Evolutionary conservation across 2,888 invertebrate genomes (phyloP).

Genomic region (Oxyscelio sp.): DNA sequence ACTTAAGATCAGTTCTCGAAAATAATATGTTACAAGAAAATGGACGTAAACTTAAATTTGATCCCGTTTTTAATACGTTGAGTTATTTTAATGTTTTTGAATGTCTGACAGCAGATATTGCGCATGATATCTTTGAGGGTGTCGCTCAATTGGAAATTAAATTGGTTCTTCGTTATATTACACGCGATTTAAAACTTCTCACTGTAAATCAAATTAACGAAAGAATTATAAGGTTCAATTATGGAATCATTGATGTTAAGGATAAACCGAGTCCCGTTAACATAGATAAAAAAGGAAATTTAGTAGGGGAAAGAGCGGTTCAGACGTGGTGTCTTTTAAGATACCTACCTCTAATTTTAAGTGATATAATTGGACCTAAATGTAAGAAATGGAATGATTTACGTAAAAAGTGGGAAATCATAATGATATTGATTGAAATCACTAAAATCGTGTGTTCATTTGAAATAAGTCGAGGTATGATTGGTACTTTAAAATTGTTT

Average conservation of each 20-base stretch:
- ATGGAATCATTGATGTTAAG: slow-evolving; percentile 50
- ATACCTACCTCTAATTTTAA: slow-evolving; percentile 51
- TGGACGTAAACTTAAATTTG: too few species aligned
- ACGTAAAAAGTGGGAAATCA: slow-evolving; percentile 41
- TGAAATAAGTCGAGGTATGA: too few species aligned
- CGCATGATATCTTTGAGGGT: slow-evolving; percentile 60
- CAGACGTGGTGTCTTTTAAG: slow-evolving; percentile 64
- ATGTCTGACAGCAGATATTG: slow-evolving; percentile 46
- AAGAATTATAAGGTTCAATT: slow-evolving; percentile 51
- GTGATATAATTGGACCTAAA: slow-evolving; percentile 27
- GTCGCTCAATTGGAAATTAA: slow-evolving; percentile 48
- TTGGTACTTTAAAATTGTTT: too few species aligned
- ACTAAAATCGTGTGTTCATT: slow-evolving; percentile 49
- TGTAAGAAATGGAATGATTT: neutral
- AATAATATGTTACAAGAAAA: too few species aligned
- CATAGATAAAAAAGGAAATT: slow-evolving; percentile 54
- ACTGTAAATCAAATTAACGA: slow-evolving; percentile 29
- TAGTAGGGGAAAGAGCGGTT: slow-evolving; percentile 71
- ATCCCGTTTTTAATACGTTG: too few species aligned
- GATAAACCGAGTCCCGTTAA: slow-evolving; percentile 71
- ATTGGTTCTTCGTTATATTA: slow-evolving; percentile 32
- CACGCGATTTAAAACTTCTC: slow-evolving; percentile 31
- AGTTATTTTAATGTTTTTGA: slow-evolving; percentile 60
- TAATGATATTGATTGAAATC: slow-evolving; percentile 49
- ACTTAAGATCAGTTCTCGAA: neutral